phyloP scores from a whole-genome alignment of 2,888 invertebrate genomes.

The Hesperia comma region DNA sequence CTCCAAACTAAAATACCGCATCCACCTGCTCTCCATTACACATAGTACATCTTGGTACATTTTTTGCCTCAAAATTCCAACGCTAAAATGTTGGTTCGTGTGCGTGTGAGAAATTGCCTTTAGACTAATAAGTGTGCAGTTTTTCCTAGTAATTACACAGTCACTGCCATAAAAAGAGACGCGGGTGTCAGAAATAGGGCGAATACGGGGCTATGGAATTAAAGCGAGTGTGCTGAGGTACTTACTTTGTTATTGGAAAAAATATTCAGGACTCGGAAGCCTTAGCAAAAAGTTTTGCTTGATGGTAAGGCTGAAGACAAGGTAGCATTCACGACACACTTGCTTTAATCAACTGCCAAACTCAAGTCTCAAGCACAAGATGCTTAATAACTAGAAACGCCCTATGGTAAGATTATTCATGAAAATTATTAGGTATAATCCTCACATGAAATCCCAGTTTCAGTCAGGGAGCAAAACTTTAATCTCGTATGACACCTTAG shows the following conservation, averaged over 20 bases:
- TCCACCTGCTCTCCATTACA: constrained; percentile 30
- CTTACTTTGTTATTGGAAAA: neutral
- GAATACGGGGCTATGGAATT: constrained; percentile 21
- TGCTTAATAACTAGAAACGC: too few species aligned
- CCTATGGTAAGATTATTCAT: too few species aligned
- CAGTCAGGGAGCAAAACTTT: too few species aligned
- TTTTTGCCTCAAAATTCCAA: constrained; percentile 40
- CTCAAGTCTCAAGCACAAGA: too few species aligned
- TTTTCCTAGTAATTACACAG: constrained; percentile 49
- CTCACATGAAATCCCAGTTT: too few species aligned
- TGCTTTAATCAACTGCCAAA: too few species aligned
- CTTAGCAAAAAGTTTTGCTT: too few species aligned
- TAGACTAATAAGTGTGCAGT: constrained; percentile 51
- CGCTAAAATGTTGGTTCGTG: constrained; percentile 47
- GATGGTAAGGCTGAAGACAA: too few species aligned
- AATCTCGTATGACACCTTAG: too few species aligned
- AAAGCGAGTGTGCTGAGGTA: constrained; percentile 3
- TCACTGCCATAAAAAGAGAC: constrained; percentile 42
- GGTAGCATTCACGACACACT: too few species aligned
- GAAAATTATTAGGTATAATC: too few species aligned
- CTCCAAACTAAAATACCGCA: constrained; percentile 4
- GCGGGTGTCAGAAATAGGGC: constrained; percentile 44
- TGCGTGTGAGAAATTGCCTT: constrained; percentile 47
- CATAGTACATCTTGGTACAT: constrained; percentile 3
- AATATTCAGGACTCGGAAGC: too few species aligned